Evolutionary conservation across 2,113 vertebrate species (phyloP).

Genomic region (Centrocercus urophasianus): DNA sequence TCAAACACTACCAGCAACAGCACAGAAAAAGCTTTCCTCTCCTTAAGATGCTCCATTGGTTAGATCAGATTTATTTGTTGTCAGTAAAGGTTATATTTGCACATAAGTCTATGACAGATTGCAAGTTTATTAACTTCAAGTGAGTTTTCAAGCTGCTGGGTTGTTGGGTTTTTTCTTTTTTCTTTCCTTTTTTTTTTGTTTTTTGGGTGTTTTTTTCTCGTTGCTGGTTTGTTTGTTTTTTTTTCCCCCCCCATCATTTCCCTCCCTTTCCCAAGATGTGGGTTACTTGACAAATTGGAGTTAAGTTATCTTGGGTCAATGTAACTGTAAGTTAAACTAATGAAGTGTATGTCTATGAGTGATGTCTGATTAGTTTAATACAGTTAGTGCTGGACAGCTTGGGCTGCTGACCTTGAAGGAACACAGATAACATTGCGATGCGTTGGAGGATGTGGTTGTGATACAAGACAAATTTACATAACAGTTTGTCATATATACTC

Average conservation of each 20-base stretch:
- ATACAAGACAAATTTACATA: conserved; percentile 68
- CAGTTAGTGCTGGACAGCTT: conserved; percentile 72
- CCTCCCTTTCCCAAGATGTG: conserved; percentile 43
- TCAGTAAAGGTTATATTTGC: conserved; percentile 67
- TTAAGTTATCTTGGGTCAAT: conserved; percentile 75
- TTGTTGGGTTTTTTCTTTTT: conserved; percentile 23
- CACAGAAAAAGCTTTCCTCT: conserved; percentile 23
- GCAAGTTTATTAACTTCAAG: conserved; percentile 68
- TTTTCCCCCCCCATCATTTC: neutral
- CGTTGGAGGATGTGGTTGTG: conserved; percentile 63
- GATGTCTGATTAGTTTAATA: conserved; percentile 76
- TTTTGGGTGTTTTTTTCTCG: neutral
- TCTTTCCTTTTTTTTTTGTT: neutral
- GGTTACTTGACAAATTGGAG: conserved; percentile 75
- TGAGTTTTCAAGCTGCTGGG: conserved; percentile 65
- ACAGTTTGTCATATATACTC: conserved; percentile 68
- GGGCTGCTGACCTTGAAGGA: conserved; percentile 74
- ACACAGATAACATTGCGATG: conserved; percentile 76
- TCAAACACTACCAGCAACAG: conserved; percentile 26
- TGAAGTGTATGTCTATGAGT: conserved; percentile 72
- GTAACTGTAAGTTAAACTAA: conserved; percentile 76
- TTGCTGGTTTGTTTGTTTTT: neutral
- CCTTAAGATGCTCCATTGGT: conserved; percentile 49
- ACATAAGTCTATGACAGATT: conserved; percentile 68
- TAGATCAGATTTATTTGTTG: conserved; percentile 60